These are phyloP conservation scores for Phoeniculus purpureus DNA, from an alignment of 2,797 vertebrate species.

Conservation along the genomic window DNA sequence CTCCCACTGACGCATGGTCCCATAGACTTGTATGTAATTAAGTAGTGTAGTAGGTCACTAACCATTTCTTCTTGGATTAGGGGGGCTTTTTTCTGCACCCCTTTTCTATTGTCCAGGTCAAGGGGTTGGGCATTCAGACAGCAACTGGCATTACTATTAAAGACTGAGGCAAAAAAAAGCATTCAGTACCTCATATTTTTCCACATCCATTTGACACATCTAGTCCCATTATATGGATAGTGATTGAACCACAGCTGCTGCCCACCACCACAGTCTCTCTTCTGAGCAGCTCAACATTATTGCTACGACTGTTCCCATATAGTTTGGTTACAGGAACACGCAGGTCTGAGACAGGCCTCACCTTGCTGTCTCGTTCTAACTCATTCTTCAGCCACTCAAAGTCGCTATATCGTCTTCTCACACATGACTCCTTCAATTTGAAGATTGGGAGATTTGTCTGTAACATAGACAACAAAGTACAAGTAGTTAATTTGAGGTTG, in stretches of 20 bases:
- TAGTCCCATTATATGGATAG: neutral
- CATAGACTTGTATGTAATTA: no score
- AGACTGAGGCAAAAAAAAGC: no score
- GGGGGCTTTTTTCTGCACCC: no score
- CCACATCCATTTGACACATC: neutral
- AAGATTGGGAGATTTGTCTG: conserved; percentile 99
- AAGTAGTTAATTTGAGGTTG: neutral
- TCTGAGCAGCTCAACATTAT: neutral
- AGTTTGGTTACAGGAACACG: neutral
- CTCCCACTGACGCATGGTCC: no score
- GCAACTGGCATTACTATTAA: no score
- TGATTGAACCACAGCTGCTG: neutral
- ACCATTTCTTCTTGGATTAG: no score
- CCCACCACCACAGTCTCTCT: neutral
- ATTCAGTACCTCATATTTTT: no score
- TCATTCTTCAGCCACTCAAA: conserved; percentile 99
- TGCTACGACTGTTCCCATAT: neutral
- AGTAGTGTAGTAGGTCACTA: no score
- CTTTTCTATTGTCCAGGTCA: no score
- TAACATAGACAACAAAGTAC: neutral
- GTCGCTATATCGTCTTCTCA: conserved; percentile 96
- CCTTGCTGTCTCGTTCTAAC: conserved; percentile 98
- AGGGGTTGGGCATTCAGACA: no score
- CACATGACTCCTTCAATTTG: conserved; percentile 96
- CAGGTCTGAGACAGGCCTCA: conserved; percentile 63